Conservation (phyloP, 92 coral and sea anemone genomes). For the Desmophyllum pertusum region DNA sequence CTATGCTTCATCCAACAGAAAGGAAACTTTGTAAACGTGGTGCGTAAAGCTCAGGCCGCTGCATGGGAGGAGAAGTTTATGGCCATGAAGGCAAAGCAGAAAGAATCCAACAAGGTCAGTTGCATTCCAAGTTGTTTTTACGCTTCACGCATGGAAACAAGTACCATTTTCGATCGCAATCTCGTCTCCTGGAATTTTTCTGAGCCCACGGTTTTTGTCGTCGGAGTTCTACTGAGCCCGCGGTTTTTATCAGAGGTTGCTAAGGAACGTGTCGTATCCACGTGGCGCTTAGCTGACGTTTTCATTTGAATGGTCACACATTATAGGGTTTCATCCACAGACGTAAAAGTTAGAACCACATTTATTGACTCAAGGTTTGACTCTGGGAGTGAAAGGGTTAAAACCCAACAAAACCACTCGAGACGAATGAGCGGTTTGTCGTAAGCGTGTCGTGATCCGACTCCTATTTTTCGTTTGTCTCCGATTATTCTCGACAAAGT, state of each 20-base stretch:
- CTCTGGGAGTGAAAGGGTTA: too few species aligned
- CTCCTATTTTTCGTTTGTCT: background rate
- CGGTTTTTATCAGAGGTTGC: background rate
- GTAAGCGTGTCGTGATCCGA: background rate
- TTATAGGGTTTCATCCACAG: conserved; percentile 16
- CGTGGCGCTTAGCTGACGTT: too few species aligned
- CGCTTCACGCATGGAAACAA: background rate
- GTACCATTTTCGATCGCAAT: background rate
- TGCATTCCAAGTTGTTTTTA: background rate
- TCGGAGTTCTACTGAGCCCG: background rate
- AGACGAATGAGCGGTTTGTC: too few species aligned
- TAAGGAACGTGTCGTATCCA: too few species aligned
- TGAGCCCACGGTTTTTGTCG: too few species aligned
- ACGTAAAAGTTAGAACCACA: conserved; percentile 19
- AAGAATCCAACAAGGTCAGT: conserved; percentile 58
- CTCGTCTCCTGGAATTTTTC: background rate
- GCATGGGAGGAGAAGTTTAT: conserved; percentile 99
- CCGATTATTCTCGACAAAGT: background rate
- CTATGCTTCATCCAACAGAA: conserved; percentile 42
- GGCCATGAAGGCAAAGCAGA: conserved; percentile 97
- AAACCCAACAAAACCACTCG: too few species aligned
- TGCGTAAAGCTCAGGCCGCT: conserved; percentile 96
- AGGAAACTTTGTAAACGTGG: conserved; percentile 95
- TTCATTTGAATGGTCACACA: too few species aligned
- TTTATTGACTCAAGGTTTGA: too few species aligned